phyloP scores from a whole-genome alignment of 2,888 invertebrate genomes.

The Vesta saturnalis region DNA sequence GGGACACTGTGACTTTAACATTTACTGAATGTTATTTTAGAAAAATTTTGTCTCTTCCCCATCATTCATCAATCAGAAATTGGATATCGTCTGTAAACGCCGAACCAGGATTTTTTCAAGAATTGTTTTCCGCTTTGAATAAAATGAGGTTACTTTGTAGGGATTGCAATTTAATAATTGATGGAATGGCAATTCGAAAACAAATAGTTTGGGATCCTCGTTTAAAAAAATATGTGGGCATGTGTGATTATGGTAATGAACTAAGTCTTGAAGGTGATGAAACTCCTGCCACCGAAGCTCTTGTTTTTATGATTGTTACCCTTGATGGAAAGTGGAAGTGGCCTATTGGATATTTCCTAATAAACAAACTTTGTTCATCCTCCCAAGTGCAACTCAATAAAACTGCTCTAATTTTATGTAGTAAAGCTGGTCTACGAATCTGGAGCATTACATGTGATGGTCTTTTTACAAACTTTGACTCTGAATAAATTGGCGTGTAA shows the following conservation, averaged over 20 bases:
- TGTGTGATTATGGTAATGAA: conserved; percentile 21
- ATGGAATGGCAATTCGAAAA: conserved; percentile 33
- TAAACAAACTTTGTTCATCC: conserved; percentile 16
- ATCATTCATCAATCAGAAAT: neutral
- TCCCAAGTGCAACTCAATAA: conserved; percentile 23
- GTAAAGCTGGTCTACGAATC: conserved; percentile 19
- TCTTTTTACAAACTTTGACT: conserved; percentile 17
- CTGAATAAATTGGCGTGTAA: conserved; percentile 24
- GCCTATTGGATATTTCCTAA: conserved; percentile 30
- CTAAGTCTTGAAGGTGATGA: conserved; percentile 21
- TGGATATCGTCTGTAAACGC: conserved; percentile 16
- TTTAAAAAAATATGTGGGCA: conserved; percentile 4
- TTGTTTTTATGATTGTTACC: conserved; percentile 33
- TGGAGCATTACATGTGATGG: conserved; percentile 29
- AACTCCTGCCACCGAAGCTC: conserved; percentile 30
- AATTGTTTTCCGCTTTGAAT: neutral
- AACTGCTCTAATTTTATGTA: conserved; percentile 10
- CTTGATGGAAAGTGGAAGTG: conserved; percentile 28
- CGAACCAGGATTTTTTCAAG: conserved; percentile 8
- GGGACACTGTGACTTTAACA: neutral
- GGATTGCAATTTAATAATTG: neutral
- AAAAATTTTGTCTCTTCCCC: neutral
- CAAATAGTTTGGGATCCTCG: conserved; percentile 26
- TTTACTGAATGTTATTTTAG: neutral
- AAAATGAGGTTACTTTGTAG: neutral